A percentile compares a stretch with the other conserved stretches of the same genome.
These are phyloP conservation scores for Argynnis bischoffii DNA, from an alignment of 2,888 invertebrate genomes.

Conservation along the genomic window DNA sequence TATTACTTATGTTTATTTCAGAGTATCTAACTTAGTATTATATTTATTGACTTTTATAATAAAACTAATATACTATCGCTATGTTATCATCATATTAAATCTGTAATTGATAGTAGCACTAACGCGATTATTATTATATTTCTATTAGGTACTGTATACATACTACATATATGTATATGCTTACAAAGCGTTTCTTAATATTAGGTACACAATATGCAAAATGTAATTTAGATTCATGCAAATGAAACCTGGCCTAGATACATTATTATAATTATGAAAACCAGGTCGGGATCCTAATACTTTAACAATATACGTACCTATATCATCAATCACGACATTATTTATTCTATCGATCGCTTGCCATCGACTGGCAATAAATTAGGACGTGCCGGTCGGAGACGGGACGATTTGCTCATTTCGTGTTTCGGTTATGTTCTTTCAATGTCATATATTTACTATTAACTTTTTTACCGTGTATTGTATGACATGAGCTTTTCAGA, in stretches of 20 bases:
- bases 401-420: slow-evolving; percentile 50
- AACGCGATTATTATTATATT: too few species aligned
- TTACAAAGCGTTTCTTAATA: too few species aligned
- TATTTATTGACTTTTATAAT: too few species aligned
- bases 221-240: slow-evolving; percentile 6
- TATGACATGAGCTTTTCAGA: too few species aligned
- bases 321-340: slow-evolving; percentile 76
- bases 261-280: slow-evolving; percentile 36
- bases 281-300: slow-evolving; percentile 44
- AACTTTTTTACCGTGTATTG: slow-evolving; percentile 18
- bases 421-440: slow-evolving; percentile 43
- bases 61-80: too few species aligned
- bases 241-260: slow-evolving; percentile 32
- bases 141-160: too few species aligned
- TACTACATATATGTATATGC: too few species aligned
- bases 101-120: too few species aligned
- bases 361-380: slow-evolving; percentile 51
- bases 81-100: too few species aligned
- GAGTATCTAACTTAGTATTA: not conserved
- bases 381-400: slow-evolving; percentile 63
- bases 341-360: slow-evolving; percentile 72
- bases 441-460: slow-evolving; percentile 50
- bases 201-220: not conserved
- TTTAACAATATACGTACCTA: slow-evolving; percentile 54
- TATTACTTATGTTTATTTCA: not conserved